Evolutionary conservation across 2,888 invertebrate genomes (phyloP).

Genomic region (Mechanitis messenoides): DNA sequence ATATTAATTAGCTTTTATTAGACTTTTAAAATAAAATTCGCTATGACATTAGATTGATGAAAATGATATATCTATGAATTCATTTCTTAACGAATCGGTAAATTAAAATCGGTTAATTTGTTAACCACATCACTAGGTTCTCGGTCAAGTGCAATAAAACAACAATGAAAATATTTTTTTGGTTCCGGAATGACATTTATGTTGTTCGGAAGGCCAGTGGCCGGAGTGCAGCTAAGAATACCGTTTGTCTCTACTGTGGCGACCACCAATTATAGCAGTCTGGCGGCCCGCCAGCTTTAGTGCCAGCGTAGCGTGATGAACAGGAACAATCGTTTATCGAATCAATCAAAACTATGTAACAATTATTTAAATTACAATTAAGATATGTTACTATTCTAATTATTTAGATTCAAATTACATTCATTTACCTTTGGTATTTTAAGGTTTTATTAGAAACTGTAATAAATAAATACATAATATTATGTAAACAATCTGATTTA

Average conservation of each 20-base stretch:
- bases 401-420: too few species aligned
- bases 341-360: constrained; percentile 49
- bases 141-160: constrained; percentile 71
- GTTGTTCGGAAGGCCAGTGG: constrained; percentile 64
- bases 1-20: background rate
- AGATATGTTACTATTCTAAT: background rate
- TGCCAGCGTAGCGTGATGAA: constrained; percentile 56
- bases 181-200: constrained; percentile 48
- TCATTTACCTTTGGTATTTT: too few species aligned
- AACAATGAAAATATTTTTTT: constrained; percentile 43
- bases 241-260: constrained; percentile 76
- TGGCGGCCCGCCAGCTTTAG: constrained; percentile 83
- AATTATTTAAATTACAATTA: constrained; percentile 9
- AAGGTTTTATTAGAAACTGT: too few species aligned
- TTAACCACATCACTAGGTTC: constrained; percentile 47
- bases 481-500: too few species aligned
- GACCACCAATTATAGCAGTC: constrained; percentile 93
- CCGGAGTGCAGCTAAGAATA: constrained; percentile 81
- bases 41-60: constrained; percentile 14
- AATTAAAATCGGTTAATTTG: constrained; percentile 16
- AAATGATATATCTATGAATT: constrained; percentile 20
- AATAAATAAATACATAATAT: too few species aligned
- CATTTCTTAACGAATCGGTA: constrained; percentile 35
- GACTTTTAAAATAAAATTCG: constrained; percentile 3
- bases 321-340: constrained; percentile 62